Evolutionary conservation across 2,113 vertebrate genomes (phyloP).

Genomic region (Peromyscus polionotus): DNA sequence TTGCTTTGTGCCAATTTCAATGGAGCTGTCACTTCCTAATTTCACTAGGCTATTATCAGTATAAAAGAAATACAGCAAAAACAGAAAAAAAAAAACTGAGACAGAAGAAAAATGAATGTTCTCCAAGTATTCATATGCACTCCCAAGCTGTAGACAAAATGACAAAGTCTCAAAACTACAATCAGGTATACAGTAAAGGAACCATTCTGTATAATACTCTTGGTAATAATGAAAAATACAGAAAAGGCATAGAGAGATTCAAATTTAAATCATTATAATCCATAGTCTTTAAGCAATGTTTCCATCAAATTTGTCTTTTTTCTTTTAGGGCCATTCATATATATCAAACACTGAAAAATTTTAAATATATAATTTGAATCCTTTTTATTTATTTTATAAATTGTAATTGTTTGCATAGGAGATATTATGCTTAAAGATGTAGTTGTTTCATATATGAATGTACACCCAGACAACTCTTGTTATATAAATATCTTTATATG

Average conservation of each 20-base stretch:
- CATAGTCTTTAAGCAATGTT: neutral
- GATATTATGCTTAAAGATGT: neutral
- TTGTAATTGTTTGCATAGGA: neutral
- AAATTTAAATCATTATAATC: neutral
- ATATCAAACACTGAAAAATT: neutral
- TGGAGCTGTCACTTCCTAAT: neutral
- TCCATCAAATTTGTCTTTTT: neutral
- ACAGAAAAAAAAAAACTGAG: neutral
- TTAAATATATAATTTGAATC: neutral
- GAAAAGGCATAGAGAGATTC: neutral
- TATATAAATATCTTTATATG: neutral
- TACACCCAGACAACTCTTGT: too few relatives aligned
- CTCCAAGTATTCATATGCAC: neutral
- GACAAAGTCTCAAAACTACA: neutral
- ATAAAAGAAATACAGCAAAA: neutral
- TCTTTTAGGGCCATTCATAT: neutral
- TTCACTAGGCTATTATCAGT: neutral
- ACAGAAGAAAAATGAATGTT: neutral
- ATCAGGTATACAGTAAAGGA: neutral
- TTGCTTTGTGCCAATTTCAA: neutral
- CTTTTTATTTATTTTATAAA: slow-evolving; percentile 15
- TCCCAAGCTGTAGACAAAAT: neutral
- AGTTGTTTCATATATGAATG: neutral
- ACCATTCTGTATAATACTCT: neutral
- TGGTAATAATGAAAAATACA: slow-evolving; percentile 18